Evolutionary conservation across 2,797 vertebrate species (phyloP).

Genomic region (Mionectes olivaceus): DNA sequence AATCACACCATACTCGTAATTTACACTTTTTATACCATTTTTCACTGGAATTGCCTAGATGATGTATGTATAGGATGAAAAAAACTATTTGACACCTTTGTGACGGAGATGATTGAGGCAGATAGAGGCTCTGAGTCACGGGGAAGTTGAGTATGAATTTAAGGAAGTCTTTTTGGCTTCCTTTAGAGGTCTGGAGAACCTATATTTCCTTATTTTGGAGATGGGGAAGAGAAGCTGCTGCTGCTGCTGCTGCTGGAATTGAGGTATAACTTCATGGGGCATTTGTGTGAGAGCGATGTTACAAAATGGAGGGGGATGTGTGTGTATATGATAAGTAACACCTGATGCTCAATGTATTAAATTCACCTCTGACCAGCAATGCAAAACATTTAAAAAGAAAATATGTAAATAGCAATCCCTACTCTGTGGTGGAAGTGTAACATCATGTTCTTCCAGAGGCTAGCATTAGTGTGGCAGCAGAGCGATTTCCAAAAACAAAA

Average conservation of each 20-base stretch:
- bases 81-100: background rate
- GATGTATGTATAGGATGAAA: background rate
- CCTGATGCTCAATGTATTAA: background rate
- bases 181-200: background rate
- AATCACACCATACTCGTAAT: background rate
- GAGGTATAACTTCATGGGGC: rapidly evolving
- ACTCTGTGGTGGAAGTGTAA: background rate
- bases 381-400: background rate
- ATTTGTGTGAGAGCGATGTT: background rate
- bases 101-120: background rate
- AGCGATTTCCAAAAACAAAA: background rate
- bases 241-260: background rate
- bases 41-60: background rate
- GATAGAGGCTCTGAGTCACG: background rate
- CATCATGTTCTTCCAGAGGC: background rate
- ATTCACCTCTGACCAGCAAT: background rate
- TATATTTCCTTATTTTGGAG: background rate
- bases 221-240: background rate
- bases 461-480: background rate
- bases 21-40: background rate
- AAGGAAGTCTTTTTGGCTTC: background rate
- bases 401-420: background rate
- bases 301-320: background rate
- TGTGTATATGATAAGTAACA: background rate
- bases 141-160: background rate